Percentiles rank a stretch among this genome's conserved stretches.
phyloP scores from a whole-genome alignment of 2,888 invertebrate species.

The Oasisia sp. region DNA sequence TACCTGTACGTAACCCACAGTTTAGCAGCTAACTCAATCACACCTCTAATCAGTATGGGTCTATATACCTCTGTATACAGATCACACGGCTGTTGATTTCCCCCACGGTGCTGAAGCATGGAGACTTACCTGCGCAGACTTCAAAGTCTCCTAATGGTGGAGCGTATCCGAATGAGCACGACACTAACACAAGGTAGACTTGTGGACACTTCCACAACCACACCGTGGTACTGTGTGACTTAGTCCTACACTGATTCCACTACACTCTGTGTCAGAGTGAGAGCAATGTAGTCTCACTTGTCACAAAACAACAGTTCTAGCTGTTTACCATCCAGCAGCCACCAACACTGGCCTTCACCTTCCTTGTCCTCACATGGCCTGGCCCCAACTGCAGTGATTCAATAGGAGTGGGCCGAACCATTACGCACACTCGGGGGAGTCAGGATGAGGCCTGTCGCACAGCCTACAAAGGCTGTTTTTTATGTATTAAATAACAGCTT shows the following conservation, averaged over 20 bases:
- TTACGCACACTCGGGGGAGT: background rate
- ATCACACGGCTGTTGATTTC: too few species aligned
- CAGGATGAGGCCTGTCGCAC: background rate
- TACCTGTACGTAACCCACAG: too few species aligned
- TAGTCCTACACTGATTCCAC: background rate
- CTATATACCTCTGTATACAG: too few species aligned
- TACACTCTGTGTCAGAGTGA: background rate
- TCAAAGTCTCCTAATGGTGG: too few species aligned
- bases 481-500: background rate
- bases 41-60: too few species aligned
- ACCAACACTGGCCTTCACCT: constrained; percentile 13
- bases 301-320: background rate
- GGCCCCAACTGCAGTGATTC: background rate
- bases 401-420: background rate
- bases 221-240: background rate
- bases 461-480: background rate
- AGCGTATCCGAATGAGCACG: too few species aligned
- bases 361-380: background rate
- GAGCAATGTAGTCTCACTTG: background rate
- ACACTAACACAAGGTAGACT: too few species aligned
- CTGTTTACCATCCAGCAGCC: background rate
- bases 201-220: background rate
- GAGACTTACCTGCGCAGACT: too few species aligned
- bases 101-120: too few species aligned
- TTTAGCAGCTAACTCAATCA: too few species aligned